Evolutionary conservation across 2,797 vertebrate genomes (phyloP), one percentile per base, ranked within the genome.

Genomic region (Oreortyx pictus): DNA sequence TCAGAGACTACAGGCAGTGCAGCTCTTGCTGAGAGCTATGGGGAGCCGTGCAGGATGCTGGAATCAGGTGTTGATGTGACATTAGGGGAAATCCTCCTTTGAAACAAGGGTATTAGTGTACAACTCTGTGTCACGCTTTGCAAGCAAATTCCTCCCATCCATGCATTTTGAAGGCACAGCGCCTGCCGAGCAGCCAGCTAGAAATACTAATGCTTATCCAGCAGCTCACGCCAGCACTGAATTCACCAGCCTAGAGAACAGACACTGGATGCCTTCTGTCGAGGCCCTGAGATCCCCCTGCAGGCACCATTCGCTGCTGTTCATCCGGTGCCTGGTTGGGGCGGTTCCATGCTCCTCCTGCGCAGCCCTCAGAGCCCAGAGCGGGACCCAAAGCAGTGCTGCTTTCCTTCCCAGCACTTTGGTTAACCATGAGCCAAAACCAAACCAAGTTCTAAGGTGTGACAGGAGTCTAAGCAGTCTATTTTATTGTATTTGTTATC

Each of bases 61-160:
- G 70, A 89, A 94, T 80, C 92, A 93, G 84, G 94, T 88, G 92
- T 50, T 94, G 85, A 89, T 81, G 87, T 76, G 89, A 87, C 59
- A 67, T 86, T 59, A 85, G 87, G 82, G 89, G 89, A 94, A 95
- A 94, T 89, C 87, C 88, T 96, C 80, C 84, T 75, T 82, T 92
- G 31, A 90, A 94, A 94, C 61, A 78, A 17, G 62, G 74, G 79
- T 75, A 91, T 95, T 87, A 94, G 82, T 87, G 62, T 7, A 8
- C 89, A 70, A 89, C n/a, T 92, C 89, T 50, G 59, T 18, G 54
- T 47, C 84, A 35, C 0, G 54, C 88, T 85, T 61, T 78, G 91
- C 89, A 93, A 94, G 95, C 87, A 92, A 81, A 95, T 95, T 93
- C 94, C 79, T 93, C 85, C 68, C 79, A 72, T 93, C 87, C 76